A percentile compares a stretch with the other conserved stretches of the same genome.
These are phyloP conservation scores for Drosophila miranda DNA, from an alignment of 1,140 invertebrate genomes.

Conservation along the genomic window DNA sequence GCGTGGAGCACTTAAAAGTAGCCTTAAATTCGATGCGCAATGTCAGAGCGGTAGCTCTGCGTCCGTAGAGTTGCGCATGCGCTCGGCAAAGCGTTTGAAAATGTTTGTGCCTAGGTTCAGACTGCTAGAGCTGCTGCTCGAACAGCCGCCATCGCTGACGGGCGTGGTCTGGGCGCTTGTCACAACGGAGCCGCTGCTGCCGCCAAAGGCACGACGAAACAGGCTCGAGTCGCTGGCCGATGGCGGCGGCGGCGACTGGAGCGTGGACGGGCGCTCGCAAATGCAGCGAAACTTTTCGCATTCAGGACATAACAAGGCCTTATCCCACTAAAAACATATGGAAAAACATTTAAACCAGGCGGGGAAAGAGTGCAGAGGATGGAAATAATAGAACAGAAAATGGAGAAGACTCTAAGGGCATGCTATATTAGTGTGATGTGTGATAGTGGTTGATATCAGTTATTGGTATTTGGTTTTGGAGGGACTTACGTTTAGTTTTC, in stretches of 20 bases:
- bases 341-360: slow-evolving; percentile 50
- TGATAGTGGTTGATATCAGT: not conserved
- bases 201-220: slow-evolving; percentile 70
- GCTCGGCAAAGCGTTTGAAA: slow-evolving; percentile 79
- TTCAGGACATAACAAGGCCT: slow-evolving; percentile 75
- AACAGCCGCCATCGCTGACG: slow-evolving; percentile 38
- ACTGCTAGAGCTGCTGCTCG: slow-evolving; percentile 46
- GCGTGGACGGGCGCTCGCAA: slow-evolving; percentile 55
- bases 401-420: not conserved
- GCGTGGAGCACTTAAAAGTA: slow-evolving; percentile 46
- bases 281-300: slow-evolving; percentile 82
- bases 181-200: slow-evolving; percentile 49
- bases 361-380: slow-evolving; percentile 3
- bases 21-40: slow-evolving; percentile 5
- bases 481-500: slow-evolving; percentile 93
- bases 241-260: slow-evolving; percentile 28
- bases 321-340: slow-evolving; percentile 81
- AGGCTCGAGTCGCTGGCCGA: slow-evolving; percentile 56
- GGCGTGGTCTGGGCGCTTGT: slow-evolving; percentile 49
- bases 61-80: slow-evolving; percentile 61
- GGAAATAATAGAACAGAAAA: not conserved
- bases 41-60: slow-evolving; percentile 40
- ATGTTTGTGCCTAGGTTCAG: slow-evolving; percentile 73
- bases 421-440: slow-evolving; percentile 9
- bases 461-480: slow-evolving; percentile 12